Conservation (phyloP, 92 coral and sea anemone species). For the Palythoa caribaeorum region DNA sequence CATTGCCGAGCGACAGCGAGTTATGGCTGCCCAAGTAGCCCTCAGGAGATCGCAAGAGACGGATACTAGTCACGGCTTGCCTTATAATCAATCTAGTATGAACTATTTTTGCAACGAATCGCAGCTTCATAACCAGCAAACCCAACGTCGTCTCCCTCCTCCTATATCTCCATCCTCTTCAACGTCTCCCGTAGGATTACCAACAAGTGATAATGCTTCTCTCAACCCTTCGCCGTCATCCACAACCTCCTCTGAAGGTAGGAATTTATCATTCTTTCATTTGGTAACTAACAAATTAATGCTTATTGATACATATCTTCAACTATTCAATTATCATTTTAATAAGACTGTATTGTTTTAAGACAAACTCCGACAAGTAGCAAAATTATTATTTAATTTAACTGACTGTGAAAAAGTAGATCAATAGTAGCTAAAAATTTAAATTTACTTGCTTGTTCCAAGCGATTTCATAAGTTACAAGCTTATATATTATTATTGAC, state of each 20-base stretch:
- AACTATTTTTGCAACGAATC: constrained; percentile 19
- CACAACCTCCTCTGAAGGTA: constrained; percentile 45
- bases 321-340: no score
- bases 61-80: constrained; percentile 53
- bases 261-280: neutral
- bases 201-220: constrained; percentile 28
- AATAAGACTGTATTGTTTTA: no score
- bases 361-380: no score
- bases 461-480: no score
- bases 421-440: no score
- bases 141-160: constrained; percentile 7
- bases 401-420: no score
- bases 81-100: constrained; percentile 22
- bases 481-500: no score
- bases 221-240: constrained; percentile 26
- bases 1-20: constrained; percentile 97
- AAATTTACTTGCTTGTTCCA: no score
- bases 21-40: constrained; percentile 99
- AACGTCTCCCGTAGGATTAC: constrained; percentile 31
- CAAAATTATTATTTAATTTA: no score
- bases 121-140: constrained; percentile 7
- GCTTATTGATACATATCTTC: no score
- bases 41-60: constrained; percentile 95
- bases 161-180: constrained; percentile 33
- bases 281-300: no score